Conservation (phyloP, 2,888 invertebrate species). For the Hirtodrosophila trivittata region DNA sequence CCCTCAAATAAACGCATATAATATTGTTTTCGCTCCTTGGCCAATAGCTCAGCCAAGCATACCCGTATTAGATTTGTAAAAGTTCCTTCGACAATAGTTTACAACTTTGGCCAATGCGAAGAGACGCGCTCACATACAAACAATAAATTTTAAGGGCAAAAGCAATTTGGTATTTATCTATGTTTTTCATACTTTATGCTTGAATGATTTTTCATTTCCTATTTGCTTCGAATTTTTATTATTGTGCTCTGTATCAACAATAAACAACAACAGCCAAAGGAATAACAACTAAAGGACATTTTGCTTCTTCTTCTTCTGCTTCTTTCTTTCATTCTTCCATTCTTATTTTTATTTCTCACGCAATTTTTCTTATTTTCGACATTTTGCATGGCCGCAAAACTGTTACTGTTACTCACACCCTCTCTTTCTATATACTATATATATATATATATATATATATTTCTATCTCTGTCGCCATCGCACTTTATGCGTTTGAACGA, state of each 20-base stretch:
- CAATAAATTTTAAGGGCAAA: constrained; percentile 51
- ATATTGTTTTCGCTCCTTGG: neutral
- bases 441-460: too few relatives aligned
- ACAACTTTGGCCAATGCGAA: constrained; percentile 2
- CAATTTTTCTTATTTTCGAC: constrained; percentile 38
- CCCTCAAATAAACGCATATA: neutral
- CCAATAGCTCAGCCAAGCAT: constrained; percentile 8
- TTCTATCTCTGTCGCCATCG: neutral
- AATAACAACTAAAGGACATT: constrained; percentile 52
- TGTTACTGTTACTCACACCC: constrained; percentile 5
- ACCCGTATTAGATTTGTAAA: constrained; percentile 6
- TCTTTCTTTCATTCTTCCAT: constrained; percentile 27
- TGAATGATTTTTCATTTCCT: constrained; percentile 74
- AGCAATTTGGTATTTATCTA: constrained; percentile 70
- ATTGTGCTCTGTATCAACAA: constrained; percentile 47
- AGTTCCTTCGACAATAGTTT: constrained; percentile 19
- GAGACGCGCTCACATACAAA: neutral
- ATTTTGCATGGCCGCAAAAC: constrained; percentile 42
- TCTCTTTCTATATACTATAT: neutral
- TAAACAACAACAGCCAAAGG: constrained; percentile 37
- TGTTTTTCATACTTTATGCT: constrained; percentile 75
- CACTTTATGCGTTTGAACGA: constrained; percentile 24
- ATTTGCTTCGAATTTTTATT: constrained; percentile 57
- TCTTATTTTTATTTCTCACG: constrained; percentile 47
- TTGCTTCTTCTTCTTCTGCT: constrained; percentile 35